phyloP scores from a whole-genome alignment of 2,888 invertebrate genomes.

The Erebia epiphron region DNA sequence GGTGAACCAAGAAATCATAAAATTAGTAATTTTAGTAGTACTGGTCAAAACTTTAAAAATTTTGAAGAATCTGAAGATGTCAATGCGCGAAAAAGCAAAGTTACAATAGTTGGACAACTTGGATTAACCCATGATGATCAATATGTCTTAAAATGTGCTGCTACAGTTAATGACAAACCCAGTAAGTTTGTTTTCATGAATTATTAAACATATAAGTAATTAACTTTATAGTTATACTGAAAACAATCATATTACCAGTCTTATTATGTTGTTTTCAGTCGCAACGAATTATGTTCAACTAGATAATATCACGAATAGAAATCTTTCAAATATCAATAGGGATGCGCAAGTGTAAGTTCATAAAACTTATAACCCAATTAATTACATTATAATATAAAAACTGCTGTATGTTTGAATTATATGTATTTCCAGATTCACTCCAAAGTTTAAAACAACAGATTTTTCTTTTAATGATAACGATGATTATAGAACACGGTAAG shows the following conservation, averaged over 20 bases:
- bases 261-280: not conserved
- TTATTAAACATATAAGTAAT: not conserved
- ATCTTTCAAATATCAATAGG: not conserved
- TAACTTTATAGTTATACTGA: not conserved
- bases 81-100: conserved; percentile 48
- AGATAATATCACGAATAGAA: not conserved
- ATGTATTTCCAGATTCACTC: conserved; percentile 1
- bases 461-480: not conserved
- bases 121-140: conserved; percentile 62
- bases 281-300: conserved; percentile 6
- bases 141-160: conserved; percentile 64
- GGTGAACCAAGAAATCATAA: conserved; percentile 17
- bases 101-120: conserved; percentile 62
- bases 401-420: not conserved
- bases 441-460: not conserved
- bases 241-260: too few species aligned
- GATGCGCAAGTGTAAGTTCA: not conserved
- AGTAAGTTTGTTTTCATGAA: conserved; percentile 47
- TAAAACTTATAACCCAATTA: not conserved
- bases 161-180: conserved; percentile 61
- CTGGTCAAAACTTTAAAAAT: conserved; percentile 31
- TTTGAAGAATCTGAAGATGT: conserved; percentile 28
- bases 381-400: not conserved
- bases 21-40: conserved; percentile 34
- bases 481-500: not conserved